These are phyloP conservation scores for Lamellibrachia luymesi DNA, from an alignment of 1,140 invertebrate species.

Conservation along the genomic window DNA sequence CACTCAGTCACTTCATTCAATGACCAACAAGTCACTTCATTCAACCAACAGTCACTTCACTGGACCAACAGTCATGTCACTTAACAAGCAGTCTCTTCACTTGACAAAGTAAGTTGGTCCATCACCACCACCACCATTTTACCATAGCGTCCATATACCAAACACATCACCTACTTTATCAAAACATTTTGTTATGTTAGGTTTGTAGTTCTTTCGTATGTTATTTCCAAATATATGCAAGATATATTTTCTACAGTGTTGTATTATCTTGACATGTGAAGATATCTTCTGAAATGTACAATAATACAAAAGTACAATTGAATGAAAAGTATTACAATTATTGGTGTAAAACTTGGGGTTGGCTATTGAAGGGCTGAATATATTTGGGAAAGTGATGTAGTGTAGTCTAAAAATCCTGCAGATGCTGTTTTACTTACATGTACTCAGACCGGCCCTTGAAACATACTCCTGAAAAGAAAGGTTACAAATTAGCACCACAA, in stretches of 20 bases:
- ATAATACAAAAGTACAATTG: background rate
- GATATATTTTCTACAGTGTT: background rate
- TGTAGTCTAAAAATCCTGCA: too few species aligned
- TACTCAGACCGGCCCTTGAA: background rate
- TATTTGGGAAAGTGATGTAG: background rate
- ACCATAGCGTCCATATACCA: background rate
- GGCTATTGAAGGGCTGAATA: background rate
- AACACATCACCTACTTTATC: background rate
- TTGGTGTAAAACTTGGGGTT: background rate
- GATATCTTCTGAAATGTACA: background rate
- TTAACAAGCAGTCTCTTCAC: too few species aligned
- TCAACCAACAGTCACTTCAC: too few species aligned
- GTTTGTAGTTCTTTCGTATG: background rate
- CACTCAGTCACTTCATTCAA: background rate
- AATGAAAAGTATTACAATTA: background rate
- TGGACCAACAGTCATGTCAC: too few species aligned
- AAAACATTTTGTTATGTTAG: background rate
- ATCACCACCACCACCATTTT: background rate
- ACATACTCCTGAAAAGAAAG: background rate
- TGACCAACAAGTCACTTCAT: too few species aligned
- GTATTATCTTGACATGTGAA: background rate
- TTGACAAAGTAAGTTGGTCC: background rate
- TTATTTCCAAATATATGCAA: background rate
- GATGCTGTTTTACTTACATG: background rate
- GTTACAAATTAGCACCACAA: background rate